Conservation (phyloP, 2,797 vertebrate genomes). For the Acanthurus tractus region DNA sequence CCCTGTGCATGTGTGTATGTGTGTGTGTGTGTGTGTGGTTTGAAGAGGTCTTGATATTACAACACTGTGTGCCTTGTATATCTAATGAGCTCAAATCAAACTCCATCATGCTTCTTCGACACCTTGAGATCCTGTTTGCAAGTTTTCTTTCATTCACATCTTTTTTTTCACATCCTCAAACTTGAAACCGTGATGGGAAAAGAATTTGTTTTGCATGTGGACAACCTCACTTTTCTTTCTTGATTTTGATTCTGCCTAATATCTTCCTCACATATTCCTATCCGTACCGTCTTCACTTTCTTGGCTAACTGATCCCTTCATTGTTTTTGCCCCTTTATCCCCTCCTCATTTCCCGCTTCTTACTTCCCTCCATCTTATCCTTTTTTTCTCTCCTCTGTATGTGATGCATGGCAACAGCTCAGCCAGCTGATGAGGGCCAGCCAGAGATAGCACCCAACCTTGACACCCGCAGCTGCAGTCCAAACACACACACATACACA, state of each 20-base stretch:
- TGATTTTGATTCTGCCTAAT: not conserved
- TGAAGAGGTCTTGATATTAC: constrained; percentile 40
- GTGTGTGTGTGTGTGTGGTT: constrained; percentile 31
- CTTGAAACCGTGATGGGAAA: constrained; percentile 17
- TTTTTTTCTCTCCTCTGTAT: constrained; percentile 39
- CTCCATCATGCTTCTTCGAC: constrained; percentile 7
- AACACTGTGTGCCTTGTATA: constrained; percentile 31
- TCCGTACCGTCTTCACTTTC: not conserved
- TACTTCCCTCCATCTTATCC: constrained; percentile 6
- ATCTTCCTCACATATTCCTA: constrained; percentile 6
- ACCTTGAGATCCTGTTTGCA: constrained; percentile 20
- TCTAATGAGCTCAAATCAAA: constrained; percentile 6
- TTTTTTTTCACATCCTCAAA: not conserved
- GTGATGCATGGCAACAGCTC: constrained; percentile 72
- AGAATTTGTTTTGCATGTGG: not conserved
- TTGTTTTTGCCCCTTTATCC: not conserved
- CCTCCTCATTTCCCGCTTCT: constrained; percentile 17
- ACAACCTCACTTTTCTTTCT: not conserved
- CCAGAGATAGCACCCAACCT: constrained; percentile 78
- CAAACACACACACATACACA: constrained; percentile 35
- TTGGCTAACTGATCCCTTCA: not conserved
- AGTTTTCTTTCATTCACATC: constrained; percentile 16
- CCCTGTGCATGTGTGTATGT: constrained; percentile 38
- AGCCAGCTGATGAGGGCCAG: constrained; percentile 75
- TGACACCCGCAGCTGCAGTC: constrained; percentile 81